Percentiles rank a stretch among this genome's conserved stretches.
Conservation (phyloP, 2,888 invertebrate genomes). For the Torymus texanus region DNA sequence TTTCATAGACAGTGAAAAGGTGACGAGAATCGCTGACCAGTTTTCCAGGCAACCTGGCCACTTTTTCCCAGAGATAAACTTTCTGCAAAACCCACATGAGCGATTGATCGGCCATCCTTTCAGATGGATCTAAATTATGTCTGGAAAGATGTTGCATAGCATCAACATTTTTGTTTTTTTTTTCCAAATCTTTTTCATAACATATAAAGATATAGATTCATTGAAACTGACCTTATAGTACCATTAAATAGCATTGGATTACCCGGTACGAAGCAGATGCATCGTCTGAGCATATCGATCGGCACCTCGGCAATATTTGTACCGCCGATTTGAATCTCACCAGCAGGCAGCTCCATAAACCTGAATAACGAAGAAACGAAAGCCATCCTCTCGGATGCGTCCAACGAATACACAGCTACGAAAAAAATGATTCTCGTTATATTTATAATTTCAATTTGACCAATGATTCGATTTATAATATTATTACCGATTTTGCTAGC, state of each 20-base stretch:
- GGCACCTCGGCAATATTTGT: constrained; percentile 59
- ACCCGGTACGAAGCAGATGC: constrained; percentile 62
- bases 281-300: constrained; percentile 59
- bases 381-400: constrained; percentile 56
- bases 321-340: constrained; percentile 61
- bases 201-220: neutral
- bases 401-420: constrained; percentile 57
- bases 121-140: constrained; percentile 63
- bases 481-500: constrained; percentile 61
- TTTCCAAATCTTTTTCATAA: neutral
- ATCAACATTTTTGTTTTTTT: neutral
- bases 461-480: neutral
- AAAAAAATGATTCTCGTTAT: neutral
- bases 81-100: constrained; percentile 62
- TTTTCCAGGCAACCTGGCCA: constrained; percentile 61
- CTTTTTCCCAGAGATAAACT: constrained; percentile 63
- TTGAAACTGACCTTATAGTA: constrained; percentile 57
- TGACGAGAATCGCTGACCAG: constrained; percentile 60
- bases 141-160: constrained; percentile 20
- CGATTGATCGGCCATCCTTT: constrained; percentile 57
- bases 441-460: neutral
- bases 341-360: constrained; percentile 61
- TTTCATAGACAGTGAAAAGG: constrained; percentile 61
- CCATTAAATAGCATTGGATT: constrained; percentile 62
- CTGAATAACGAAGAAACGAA: constrained; percentile 61